Evolutionary conservation across 2,888 invertebrate species (phyloP), one percentile per base, ranked within the genome.

Genomic region (Malthinus flaveolus): DNA sequence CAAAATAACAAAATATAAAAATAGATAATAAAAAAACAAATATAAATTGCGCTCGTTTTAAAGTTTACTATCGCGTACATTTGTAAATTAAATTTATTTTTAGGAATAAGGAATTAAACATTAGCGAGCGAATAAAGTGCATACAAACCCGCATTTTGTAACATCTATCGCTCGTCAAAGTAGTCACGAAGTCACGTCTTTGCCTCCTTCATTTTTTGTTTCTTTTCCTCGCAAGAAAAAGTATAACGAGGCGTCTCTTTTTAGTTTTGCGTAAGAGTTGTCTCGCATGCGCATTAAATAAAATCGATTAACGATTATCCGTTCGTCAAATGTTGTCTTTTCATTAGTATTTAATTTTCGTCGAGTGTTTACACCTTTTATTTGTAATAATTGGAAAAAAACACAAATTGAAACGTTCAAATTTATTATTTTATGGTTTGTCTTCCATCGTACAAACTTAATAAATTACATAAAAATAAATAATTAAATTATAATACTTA

Each of bases 241-340:
- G 13, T 7, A 5, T 32, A 23, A 39, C 32, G 32, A 7, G 9
- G 5, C 13, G 13, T 50, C 39, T 50, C 42, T 32, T 32, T 50
- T 36, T 39, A 42, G 6, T 37, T 13, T 31, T 50, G 33, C 49
- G 49, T 36, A 50, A 42, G 15, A 10, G 7, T 11, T 34, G 23
- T 33, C 5, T n/a, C 34, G 33, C 35, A 3, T 52, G 52, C 52
- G 52, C 35, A 52, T 23, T 5, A 8, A n/a, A 10, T 10, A 11
- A 12, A 46, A 52, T 52, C 52, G 52, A 52, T 52, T 15, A 51
- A 44, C 1, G n/a, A 33, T 44, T 51, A 44, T 23, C 7, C 9
- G 49, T 49, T 49, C 49, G 31, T 37, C 15, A 11, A 11, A 49
- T 35, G 15, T 15, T 11, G 8, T 37, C 37, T n/a, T 36, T 11